These are phyloP conservation scores for Lithobius niger DNA, from an alignment of 1,140 invertebrate species.

Conservation along the genomic window DNA sequence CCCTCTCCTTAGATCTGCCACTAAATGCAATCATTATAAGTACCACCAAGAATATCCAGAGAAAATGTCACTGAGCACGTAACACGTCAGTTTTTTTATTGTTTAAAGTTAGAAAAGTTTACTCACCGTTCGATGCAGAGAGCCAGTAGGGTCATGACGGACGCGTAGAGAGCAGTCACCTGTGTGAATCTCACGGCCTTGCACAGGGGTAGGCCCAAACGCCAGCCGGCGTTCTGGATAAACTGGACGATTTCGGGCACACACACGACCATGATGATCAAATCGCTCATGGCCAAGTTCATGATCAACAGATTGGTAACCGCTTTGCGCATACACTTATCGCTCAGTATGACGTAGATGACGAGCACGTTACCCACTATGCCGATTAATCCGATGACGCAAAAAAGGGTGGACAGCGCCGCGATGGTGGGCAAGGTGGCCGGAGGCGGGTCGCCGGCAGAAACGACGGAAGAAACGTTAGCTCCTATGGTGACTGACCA, in stretches of 20 bases:
- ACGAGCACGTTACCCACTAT: conserved; percentile 30
- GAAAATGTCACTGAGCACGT: too few relatives aligned
- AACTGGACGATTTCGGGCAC: conserved; percentile 33
- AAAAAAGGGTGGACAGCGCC: conserved; percentile 16
- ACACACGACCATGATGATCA: conserved; percentile 31
- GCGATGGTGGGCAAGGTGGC: conserved; percentile 12
- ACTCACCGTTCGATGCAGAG: conserved; percentile 35
- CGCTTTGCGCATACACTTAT: conserved; percentile 30
- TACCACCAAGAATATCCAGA: too few relatives aligned
- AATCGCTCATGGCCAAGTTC: conserved; percentile 32
- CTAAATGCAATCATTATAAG: too few relatives aligned
- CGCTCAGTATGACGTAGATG: conserved; percentile 28
- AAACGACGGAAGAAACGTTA: too few relatives aligned
- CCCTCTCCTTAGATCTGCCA: too few relatives aligned
- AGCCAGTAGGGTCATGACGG: conserved; percentile 30
- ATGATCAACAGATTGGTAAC: conserved; percentile 33
- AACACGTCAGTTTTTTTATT: too few relatives aligned
- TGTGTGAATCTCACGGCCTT: conserved; percentile 28
- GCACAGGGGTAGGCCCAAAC: conserved; percentile 25
- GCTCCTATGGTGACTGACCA: too few relatives aligned
- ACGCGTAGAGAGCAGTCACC: conserved; percentile 29
- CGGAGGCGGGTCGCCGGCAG: too few relatives aligned
- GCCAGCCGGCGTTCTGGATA: conserved; percentile 31
- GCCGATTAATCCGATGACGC: conserved; percentile 16
- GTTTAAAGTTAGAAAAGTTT: too few relatives aligned